phyloP scores from a whole-genome alignment of 2,113 vertebrate genomes.

The Lagopus muta region DNA sequence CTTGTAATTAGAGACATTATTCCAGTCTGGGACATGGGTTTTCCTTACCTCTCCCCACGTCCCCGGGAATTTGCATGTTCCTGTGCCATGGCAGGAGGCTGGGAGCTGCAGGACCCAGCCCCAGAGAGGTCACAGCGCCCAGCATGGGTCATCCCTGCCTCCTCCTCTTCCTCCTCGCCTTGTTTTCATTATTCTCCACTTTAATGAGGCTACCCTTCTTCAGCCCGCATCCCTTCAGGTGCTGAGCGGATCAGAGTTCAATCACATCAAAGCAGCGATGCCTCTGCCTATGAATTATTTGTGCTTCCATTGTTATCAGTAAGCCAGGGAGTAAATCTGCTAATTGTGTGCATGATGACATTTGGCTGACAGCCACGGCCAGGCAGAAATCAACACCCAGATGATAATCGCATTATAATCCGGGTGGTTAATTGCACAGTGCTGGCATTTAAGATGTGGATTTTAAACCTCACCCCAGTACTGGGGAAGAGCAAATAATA shows the following conservation, averaged over 20 bases:
- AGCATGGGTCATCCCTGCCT: conserved; percentile 3
- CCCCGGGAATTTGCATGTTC: neutral
- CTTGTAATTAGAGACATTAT: conserved; percentile 30
- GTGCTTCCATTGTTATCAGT: conserved; percentile 48
- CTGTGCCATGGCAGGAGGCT: neutral
- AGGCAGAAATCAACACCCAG: conserved; percentile 48
- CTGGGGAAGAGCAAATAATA: neutral
- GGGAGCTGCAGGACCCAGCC: conserved; percentile 13
- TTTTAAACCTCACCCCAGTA: neutral
- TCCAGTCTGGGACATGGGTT: conserved; percentile 11
- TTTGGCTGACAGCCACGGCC: conserved; percentile 53
- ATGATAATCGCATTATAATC: conserved; percentile 33
- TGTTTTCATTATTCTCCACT: neutral
- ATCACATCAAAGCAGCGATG: conserved; percentile 37
- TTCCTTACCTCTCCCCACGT: neutral
- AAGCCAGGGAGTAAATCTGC: conserved; percentile 51
- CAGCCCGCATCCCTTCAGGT: conserved; percentile 62
- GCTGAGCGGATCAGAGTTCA: conserved; percentile 50
- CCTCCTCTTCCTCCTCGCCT: neutral
- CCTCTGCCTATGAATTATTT: conserved; percentile 66
- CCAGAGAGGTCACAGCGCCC: conserved; percentile 45
- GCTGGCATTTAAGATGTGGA: conserved; percentile 42
- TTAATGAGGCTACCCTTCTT: conserved; percentile 51
- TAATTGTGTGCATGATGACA: conserved; percentile 60
- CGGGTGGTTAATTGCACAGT: conserved; percentile 29